These are phyloP conservation scores for Schizotus pectinicornis DNA, from an alignment of 2,888 invertebrate species.

Conservation along the genomic window DNA sequence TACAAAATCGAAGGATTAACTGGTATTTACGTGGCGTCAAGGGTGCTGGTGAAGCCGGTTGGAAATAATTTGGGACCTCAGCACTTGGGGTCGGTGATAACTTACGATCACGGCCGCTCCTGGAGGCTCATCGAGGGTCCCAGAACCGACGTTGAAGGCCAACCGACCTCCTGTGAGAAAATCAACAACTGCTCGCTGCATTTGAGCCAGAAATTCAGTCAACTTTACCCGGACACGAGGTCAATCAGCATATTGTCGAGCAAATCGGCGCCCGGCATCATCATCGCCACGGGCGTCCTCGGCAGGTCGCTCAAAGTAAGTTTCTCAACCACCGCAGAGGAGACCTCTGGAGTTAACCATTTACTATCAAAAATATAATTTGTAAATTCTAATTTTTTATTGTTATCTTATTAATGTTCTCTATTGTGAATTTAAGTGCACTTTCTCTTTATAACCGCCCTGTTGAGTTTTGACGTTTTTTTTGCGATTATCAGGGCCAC, in stretches of 20 bases:
- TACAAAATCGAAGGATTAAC: slow-evolving; percentile 86
- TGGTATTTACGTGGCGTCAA: slow-evolving; percentile 90
- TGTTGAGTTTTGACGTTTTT: no score
- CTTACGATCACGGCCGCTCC: slow-evolving; percentile 85
- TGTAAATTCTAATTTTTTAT: no score
- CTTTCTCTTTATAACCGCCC: no score
- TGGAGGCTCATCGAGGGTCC: slow-evolving; percentile 83
- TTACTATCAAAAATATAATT: no score
- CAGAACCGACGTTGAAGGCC: slow-evolving; percentile 70
- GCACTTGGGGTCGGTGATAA: slow-evolving; percentile 79
- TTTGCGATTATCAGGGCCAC: slow-evolving; percentile 62
- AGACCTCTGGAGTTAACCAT: no score
- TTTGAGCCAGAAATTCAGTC: slow-evolving; percentile 84
- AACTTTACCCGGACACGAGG: slow-evolving; percentile 80
- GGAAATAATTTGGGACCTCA: slow-evolving; percentile 71
- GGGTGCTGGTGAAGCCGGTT: slow-evolving; percentile 65
- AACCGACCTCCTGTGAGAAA: slow-evolving; percentile 68
- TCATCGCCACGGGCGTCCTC: slow-evolving; percentile 85
- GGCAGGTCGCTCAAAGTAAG: slow-evolving; percentile 72
- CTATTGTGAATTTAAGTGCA: no score
- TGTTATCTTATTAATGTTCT: no score
- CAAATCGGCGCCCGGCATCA: slow-evolving; percentile 86
- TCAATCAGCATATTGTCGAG: slow-evolving; percentile 84
- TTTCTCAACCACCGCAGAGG: neutral
- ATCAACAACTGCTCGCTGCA: slow-evolving; percentile 82